A percentile compares a stretch with the other conserved stretches of the same genome.
phyloP scores from a whole-genome alignment of 1,140 invertebrate species.

The Meteorus sp. region DNA sequence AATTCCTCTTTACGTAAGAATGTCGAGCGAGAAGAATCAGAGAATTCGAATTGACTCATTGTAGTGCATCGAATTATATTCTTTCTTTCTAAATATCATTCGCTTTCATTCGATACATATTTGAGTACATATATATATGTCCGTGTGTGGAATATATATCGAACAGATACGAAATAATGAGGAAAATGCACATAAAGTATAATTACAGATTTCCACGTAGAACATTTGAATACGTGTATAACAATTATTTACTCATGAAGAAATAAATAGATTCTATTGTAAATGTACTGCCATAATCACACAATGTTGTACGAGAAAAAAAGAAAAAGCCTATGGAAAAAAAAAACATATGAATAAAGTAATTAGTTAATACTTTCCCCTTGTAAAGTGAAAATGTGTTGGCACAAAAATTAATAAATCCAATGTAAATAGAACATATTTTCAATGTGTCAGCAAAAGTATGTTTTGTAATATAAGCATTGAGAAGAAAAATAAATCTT shows the following conservation, averaged over 20 bases:
- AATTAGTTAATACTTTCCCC: conserved; percentile 46
- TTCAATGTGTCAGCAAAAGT: conserved; percentile 59
- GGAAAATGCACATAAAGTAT: conserved; percentile 35
- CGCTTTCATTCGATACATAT: too few relatives aligned
- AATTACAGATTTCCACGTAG: conserved; percentile 41
- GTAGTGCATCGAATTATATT: too few relatives aligned
- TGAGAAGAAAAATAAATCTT: conserved; percentile 56
- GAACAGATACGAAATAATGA: not conserved
- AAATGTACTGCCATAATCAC: conserved; percentile 60
- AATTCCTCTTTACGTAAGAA: too few relatives aligned
- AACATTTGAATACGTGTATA: conserved; percentile 41
- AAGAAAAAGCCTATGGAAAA: conserved; percentile 55
- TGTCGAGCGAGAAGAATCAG: too few relatives aligned
- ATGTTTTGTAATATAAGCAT: conserved; percentile 61
- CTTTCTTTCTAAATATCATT: too few relatives aligned
- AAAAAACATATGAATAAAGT: conserved; percentile 1
- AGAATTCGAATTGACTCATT: too few relatives aligned
- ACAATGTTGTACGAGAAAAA: conserved; percentile 50
- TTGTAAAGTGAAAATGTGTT: conserved; percentile 51
- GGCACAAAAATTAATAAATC: conserved; percentile 47
- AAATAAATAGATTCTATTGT: conserved; percentile 55
- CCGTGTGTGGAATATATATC: too few relatives aligned
- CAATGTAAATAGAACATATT: conserved; percentile 59
- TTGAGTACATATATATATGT: too few relatives aligned
- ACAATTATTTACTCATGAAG: conserved; percentile 33